These are phyloP conservation scores for Scaptomyza montana DNA, from an alignment of 1,140 invertebrate genomes.

Conservation along the genomic window DNA sequence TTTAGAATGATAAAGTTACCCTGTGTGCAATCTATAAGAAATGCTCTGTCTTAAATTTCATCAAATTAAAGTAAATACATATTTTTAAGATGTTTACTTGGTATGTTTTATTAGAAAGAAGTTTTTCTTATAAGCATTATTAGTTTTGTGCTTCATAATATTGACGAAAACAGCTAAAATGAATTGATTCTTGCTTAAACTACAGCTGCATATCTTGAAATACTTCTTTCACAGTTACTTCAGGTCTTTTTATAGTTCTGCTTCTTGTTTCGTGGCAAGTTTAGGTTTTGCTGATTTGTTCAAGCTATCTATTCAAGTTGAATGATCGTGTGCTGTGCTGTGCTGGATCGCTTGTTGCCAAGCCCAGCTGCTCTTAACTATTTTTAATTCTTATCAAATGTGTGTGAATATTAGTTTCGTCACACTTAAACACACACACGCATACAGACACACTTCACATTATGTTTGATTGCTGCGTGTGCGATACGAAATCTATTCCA, in stretches of 20 bases:
- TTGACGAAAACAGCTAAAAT: too few species aligned
- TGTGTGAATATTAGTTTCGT: slow-evolving; percentile 12
- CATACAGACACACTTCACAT: slow-evolving; percentile 20
- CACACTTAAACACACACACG: slow-evolving; percentile 21
- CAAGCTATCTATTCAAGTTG: slow-evolving; percentile 15
- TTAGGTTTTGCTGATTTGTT: not conserved
- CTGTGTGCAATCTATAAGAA: too few species aligned
- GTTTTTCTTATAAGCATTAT: too few species aligned
- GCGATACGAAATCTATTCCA: slow-evolving; percentile 31
- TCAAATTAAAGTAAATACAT: too few species aligned
- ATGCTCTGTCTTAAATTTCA: too few species aligned
- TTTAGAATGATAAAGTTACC: not conserved
- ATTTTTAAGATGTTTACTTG: too few species aligned
- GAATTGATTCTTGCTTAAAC: too few species aligned
- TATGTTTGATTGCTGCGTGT: slow-evolving; percentile 15
- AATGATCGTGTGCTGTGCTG: slow-evolving; percentile 11
- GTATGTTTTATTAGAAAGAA: too few species aligned
- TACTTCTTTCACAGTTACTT: too few species aligned
- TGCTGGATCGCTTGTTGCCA: slow-evolving; percentile 20
- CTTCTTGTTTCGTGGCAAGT: not conserved
- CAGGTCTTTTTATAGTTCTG: not conserved
- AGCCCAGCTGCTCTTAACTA: slow-evolving; percentile 6
- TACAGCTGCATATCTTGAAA: too few species aligned
- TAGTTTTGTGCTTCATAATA: too few species aligned
- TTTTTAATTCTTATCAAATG: slow-evolving; percentile 32